A percentile compares a stretch with the other conserved stretches of the same genome.
These are phyloP conservation scores for Cinclus cinclus DNA, from an alignment of 2,113 vertebrate genomes.

Conservation along the genomic window DNA sequence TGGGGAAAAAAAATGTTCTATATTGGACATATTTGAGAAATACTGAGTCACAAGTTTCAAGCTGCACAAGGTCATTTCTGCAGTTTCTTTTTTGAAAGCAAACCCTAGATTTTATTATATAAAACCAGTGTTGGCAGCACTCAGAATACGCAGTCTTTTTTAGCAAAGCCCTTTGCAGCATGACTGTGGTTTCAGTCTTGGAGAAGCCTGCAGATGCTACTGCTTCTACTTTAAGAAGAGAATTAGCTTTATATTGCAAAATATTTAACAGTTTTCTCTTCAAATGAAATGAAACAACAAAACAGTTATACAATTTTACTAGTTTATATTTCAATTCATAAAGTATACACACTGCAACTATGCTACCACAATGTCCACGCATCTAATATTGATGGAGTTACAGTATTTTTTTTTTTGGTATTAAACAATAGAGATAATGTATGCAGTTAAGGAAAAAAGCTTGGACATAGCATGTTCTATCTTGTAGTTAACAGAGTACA, in stretches of 20 bases:
- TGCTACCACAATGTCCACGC: constrained; percentile 92
- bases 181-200: background rate
- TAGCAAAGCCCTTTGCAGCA: constrained; percentile 57
- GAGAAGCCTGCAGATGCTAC: constrained; percentile 19
- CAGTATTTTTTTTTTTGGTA: constrained; percentile 75
- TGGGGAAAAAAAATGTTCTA: background rate
- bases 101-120: constrained; percentile 41
- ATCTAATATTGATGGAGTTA: constrained; percentile 86
- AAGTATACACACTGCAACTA: constrained; percentile 93
- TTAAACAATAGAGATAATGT: constrained; percentile 86
- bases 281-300: constrained; percentile 75
- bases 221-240: constrained; percentile 15
- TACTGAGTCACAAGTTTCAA: constrained; percentile 51
- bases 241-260: constrained; percentile 64
- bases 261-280: constrained; percentile 72
- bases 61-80: constrained; percentile 46
- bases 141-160: constrained; percentile 44
- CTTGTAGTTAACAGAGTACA: constrained; percentile 78
- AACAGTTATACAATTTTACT: constrained; percentile 79
- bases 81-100: constrained; percentile 44
- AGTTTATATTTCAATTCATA: constrained; percentile 92
- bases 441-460: constrained; percentile 75
- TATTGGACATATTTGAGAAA: constrained; percentile 38
- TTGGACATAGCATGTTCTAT: constrained; percentile 74
- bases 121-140: constrained; percentile 32